phyloP scores from a whole-genome alignment of 35 echinoderm and acorn worm species.

The Heliocidaris erythrogramma region DNA sequence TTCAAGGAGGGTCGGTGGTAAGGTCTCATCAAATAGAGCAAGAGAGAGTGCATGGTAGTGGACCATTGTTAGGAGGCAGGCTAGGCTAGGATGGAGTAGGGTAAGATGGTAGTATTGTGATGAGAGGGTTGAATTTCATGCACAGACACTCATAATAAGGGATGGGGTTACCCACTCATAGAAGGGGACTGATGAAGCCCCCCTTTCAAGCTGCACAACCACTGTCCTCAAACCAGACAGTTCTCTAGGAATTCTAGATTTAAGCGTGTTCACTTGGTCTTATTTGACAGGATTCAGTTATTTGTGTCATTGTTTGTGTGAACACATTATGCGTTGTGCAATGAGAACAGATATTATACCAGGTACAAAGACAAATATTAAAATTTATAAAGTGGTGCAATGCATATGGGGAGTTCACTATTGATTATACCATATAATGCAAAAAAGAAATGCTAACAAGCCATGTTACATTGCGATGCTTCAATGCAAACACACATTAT shows the following conservation, averaged over 20 bases:
- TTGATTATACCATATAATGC: not conserved
- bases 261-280: not conserved
- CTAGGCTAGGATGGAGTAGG: not conserved
- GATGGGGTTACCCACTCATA: slow-evolving; percentile 15
- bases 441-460: no score
- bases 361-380: not conserved
- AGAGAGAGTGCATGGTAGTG: not conserved
- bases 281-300: not conserved
- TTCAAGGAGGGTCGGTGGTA: not conserved
- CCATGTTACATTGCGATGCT: not conserved
- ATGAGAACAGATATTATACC: not conserved
- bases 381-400: no score
- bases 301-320: not conserved
- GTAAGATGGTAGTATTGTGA: slow-evolving; percentile 19
- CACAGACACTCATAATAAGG: not conserved
- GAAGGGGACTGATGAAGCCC: not conserved
- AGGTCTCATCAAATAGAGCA: not conserved
- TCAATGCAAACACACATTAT: not conserved
- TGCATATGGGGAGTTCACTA: not conserved
- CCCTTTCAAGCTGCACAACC: not conserved
- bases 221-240: not conserved
- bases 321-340: not conserved
- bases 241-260: not conserved
- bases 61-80: not conserved
- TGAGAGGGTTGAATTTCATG: not conserved